A percentile compares a stretch with the other conserved stretches of the same genome.
phyloP scores from a whole-genome alignment of 2,113 vertebrate species.

The Aspidoscelis tigris region DNA sequence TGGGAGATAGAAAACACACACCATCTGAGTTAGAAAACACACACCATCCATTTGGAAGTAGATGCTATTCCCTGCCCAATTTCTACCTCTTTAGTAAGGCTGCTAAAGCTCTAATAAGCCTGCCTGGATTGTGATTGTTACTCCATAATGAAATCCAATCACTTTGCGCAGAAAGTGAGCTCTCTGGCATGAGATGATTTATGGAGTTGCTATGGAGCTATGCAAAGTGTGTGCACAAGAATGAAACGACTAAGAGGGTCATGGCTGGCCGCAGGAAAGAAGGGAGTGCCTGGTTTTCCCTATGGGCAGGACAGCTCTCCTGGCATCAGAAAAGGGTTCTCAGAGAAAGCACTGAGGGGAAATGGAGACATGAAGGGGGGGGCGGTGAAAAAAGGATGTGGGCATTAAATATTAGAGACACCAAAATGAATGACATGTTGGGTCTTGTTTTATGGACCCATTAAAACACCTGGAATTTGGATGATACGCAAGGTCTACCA shows the following conservation, averaged over 20 bases:
- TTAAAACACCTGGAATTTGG: too few species aligned
- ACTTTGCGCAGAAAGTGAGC: slow-evolving; percentile 21
- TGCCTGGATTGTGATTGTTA: not conserved
- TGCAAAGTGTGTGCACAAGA: not conserved
- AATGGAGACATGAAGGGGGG: not conserved
- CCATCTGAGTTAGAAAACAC: not conserved
- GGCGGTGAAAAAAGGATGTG: not conserved
- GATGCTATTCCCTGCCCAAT: not conserved
- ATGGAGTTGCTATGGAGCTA: slow-evolving; percentile 23
- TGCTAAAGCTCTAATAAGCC: not conserved
- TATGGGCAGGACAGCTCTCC: slow-evolving; percentile 7
- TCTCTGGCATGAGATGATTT: slow-evolving; percentile 2
- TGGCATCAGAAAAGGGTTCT: not conserved
- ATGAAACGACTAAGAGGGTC: not conserved
- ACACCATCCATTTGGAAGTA: not conserved
- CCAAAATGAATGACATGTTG: not conserved
- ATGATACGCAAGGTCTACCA: too few species aligned
- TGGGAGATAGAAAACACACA: not conserved
- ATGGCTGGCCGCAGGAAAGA: not conserved
- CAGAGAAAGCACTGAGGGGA: not conserved
- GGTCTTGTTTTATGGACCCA: too few species aligned
- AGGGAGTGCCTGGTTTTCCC: not conserved
- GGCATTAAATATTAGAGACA: not conserved
- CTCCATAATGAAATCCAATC: not conserved
- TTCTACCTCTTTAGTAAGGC: too few species aligned